These are phyloP conservation scores for Alouatta palliata DNA, from an alignment of 2,113 vertebrate species.

Conservation along the genomic window DNA sequence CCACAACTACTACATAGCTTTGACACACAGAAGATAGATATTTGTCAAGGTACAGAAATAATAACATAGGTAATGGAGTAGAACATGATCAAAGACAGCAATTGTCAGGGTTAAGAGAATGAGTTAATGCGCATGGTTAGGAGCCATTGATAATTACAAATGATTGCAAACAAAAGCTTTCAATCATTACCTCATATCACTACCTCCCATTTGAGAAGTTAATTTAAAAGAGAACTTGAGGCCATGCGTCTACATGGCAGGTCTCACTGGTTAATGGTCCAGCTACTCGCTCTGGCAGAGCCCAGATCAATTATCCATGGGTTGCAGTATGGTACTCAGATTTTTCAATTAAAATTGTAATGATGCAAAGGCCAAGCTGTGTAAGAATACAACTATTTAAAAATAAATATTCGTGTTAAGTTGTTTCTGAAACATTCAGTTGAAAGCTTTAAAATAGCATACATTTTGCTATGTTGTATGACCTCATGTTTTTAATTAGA, in stretches of 20 bases:
- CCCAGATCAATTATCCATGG: background rate
- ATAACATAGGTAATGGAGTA: background rate
- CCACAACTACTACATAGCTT: background rate
- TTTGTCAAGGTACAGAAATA: background rate
- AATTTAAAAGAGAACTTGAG: slow-evolving; percentile 23
- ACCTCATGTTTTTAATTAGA: background rate
- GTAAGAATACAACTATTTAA: background rate
- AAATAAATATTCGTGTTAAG: background rate
- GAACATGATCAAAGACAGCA: background rate
- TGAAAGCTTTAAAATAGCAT: slow-evolving; percentile 22
- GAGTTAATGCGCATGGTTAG: background rate
- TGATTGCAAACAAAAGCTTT: background rate
- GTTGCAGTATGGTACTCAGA: background rate
- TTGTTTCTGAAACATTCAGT: background rate
- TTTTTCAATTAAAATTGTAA: slow-evolving; percentile 27
- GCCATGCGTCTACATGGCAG: background rate
- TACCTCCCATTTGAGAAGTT: background rate
- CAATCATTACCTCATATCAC: background rate
- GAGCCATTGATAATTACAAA: slow-evolving; percentile 8
- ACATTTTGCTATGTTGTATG: background rate
- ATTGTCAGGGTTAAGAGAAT: background rate
- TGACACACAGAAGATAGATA: background rate
- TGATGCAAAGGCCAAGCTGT: background rate
- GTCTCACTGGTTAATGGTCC: background rate
- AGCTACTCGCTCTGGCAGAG: background rate